Evolutionary conservation across 2,797 vertebrate genomes (phyloP), one percentile per base, ranked within the genome.

Genomic region (Varecia variegata): DNA sequence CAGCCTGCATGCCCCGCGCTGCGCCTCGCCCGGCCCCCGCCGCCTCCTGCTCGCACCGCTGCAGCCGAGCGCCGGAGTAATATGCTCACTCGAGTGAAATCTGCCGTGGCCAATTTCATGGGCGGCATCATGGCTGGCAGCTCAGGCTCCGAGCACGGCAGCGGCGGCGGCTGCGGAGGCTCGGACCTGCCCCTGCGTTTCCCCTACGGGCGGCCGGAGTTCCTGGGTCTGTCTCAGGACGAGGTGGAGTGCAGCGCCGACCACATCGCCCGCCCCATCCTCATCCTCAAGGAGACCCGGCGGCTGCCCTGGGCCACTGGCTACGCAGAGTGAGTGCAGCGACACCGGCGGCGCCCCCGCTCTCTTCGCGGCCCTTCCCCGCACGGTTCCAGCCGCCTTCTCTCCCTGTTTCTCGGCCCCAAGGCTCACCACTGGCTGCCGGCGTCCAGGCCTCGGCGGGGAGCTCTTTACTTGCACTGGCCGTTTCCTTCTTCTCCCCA

Each of bases 41-140:
- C 73, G 93, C 95, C 93, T 73, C 79, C 97, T n/a, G 93, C 94
- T 94, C 90, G 70, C 90, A 25, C 85, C 47, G 77, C 97, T n/a
- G 98, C 97, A 30, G 93, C 95, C 91, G 92, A 97, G 97, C 97
- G 88, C 97, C 93, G 94, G 97, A 97, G 90, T 98, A 99, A 98
- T 98, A 99, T 99, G 99, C 99, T 99, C 85, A 99, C 99, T 92
- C 99, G 99, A 96, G 99, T 99, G 98, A 99, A 99, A 97, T 99
- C 99, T 91, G 99, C 99, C 73, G 99, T 99, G 98, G 99, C 99
- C 98, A 99, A 98, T 98, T 99, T 99, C 88, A 99, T 99, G 99
- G 99, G 99, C 97, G 99, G 99, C 96, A 98, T 99, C 98, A 99
- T 99, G 99, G 98, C 99, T 97, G 99, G 99, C 68, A 98, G 98